A percentile compares a stretch with the other conserved stretches of the same genome.
These are phyloP conservation scores for Melieria omissa DNA, from an alignment of 2,888 invertebrate species.

Conservation along the genomic window DNA sequence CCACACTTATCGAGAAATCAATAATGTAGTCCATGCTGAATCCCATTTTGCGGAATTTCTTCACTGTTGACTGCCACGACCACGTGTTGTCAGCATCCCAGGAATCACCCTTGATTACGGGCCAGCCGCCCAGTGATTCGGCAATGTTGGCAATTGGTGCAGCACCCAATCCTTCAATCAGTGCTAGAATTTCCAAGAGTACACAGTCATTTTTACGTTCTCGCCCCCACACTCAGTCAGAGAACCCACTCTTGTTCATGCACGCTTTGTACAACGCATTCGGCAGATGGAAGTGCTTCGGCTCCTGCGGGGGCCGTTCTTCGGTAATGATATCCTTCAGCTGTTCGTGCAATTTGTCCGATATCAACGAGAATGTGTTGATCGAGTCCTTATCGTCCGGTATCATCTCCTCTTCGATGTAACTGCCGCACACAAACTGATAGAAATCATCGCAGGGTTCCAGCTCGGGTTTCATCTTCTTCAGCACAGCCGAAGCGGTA, in stretches of 20 bases:
- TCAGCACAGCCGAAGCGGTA: slow-evolving; percentile 75
- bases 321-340: slow-evolving; percentile 64
- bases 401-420: slow-evolving; percentile 75
- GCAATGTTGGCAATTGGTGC: slow-evolving; percentile 79
- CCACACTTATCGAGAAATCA: slow-evolving; percentile 89
- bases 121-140: slow-evolving; percentile 90
- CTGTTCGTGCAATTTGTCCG: slow-evolving; percentile 67
- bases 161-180: slow-evolving; percentile 83
- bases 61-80: slow-evolving; percentile 85
- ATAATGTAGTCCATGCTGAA: slow-evolving; percentile 91
- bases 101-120: slow-evolving; percentile 80
- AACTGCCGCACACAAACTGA: slow-evolving; percentile 79
- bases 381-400: slow-evolving; percentile 74
- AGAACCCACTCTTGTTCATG: slow-evolving; percentile 66
- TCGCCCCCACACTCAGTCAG: neutral
- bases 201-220: neutral
- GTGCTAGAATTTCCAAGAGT: slow-evolving; percentile 68
- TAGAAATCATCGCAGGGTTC: slow-evolving; percentile 85
- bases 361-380: slow-evolving; percentile 66
- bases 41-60: slow-evolving; percentile 81
- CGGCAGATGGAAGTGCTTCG: slow-evolving; percentile 65
- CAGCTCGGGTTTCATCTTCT: slow-evolving; percentile 74
- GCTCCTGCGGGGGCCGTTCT: slow-evolving; percentile 59
- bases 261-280: slow-evolving; percentile 67
- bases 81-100: slow-evolving; percentile 78